Evolutionary conservation across 2,113 vertebrate genomes (phyloP).

Genomic region (Syrmaticus mikado): DNA sequence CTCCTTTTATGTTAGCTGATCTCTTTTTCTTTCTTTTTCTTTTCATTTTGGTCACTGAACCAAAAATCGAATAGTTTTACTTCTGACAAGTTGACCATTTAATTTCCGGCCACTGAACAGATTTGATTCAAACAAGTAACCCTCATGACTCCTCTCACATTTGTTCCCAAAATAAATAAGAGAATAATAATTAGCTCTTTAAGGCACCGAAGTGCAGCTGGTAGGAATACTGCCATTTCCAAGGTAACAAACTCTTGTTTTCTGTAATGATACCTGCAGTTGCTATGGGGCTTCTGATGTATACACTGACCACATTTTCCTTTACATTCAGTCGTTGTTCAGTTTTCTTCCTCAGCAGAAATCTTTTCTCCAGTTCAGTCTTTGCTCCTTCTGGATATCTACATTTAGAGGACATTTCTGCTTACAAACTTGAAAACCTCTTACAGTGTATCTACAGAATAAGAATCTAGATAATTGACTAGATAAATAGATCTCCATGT

Average conservation of each 20-base stretch:
- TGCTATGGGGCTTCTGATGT: neutral
- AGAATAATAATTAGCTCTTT: neutral
- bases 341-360: neutral
- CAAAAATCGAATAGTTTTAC: conserved; percentile 58
- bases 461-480: neutral
- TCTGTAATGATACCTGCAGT: neutral
- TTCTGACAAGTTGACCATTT: conserved; percentile 72
- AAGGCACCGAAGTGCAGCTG: neutral
- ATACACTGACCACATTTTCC: neutral
- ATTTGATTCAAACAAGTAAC: conserved; percentile 49
- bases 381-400: neutral
- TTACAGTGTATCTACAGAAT: neutral
- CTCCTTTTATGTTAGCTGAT: conserved; percentile 51
- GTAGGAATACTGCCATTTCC: conserved; percentile 14
- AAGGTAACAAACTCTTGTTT: neutral
- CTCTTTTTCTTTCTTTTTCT: conserved; percentile 56
- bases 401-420: neutral
- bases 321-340: neutral
- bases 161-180: conserved; percentile 63
- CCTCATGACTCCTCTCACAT: neutral
- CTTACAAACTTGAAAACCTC: conserved; percentile 4
- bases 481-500: neutral
- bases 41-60: conserved; percentile 71
- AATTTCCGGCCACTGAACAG: conserved; percentile 72
- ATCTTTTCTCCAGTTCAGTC: neutral